These are phyloP conservation scores for Eustalomyia histrio DNA, from an alignment of 2,888 invertebrate species.

Conservation along the genomic window DNA sequence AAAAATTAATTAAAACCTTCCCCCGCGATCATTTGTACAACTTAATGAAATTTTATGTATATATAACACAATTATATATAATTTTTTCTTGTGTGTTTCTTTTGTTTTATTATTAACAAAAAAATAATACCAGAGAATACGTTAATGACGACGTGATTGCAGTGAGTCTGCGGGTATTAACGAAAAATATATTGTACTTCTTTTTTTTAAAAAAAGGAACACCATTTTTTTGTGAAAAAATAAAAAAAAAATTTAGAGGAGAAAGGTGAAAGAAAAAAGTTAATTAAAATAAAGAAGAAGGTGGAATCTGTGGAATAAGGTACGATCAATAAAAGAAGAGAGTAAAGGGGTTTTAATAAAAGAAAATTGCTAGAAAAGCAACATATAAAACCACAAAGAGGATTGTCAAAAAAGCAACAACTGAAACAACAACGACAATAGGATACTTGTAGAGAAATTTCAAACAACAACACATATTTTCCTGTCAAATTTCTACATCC, in stretches of 20 bases:
- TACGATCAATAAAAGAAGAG: slow-evolving; percentile 34
- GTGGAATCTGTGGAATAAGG: slow-evolving; percentile 7
- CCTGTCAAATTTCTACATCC: neutral
- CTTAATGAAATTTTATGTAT: too few relatives aligned
- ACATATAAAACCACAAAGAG: slow-evolving; percentile 8
- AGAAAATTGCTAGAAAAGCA: neutral
- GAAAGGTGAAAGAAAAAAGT: slow-evolving; percentile 6
- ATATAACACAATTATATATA: slow-evolving; percentile 1
- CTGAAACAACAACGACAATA: slow-evolving; percentile 6
- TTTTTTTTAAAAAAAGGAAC: neutral
- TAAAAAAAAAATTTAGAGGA: neutral
- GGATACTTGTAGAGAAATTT: slow-evolving; percentile 35
- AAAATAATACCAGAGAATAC: slow-evolving; percentile 23
- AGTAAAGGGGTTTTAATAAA: slow-evolving; percentile 11
- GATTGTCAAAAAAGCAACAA: slow-evolving; percentile 23
- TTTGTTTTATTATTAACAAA: slow-evolving; percentile 39
- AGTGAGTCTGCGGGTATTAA: slow-evolving; percentile 42
- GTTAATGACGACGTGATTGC: slow-evolving; percentile 51
- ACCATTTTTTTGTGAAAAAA: neutral
- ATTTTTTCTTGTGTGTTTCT: slow-evolving; percentile 31
- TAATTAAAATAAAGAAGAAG: slow-evolving; percentile 32
- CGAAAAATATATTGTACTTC: slow-evolving; percentile 32
- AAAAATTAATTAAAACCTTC: slow-evolving; percentile 29
- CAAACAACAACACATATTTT: slow-evolving; percentile 1
- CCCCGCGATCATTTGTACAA: slow-evolving; percentile 17